A percentile compares a stretch with the other conserved stretches of the same genome.
Evolutionary conservation across 2,888 invertebrate genomes (phyloP).

Genomic region (Andrena praecox): DNA sequence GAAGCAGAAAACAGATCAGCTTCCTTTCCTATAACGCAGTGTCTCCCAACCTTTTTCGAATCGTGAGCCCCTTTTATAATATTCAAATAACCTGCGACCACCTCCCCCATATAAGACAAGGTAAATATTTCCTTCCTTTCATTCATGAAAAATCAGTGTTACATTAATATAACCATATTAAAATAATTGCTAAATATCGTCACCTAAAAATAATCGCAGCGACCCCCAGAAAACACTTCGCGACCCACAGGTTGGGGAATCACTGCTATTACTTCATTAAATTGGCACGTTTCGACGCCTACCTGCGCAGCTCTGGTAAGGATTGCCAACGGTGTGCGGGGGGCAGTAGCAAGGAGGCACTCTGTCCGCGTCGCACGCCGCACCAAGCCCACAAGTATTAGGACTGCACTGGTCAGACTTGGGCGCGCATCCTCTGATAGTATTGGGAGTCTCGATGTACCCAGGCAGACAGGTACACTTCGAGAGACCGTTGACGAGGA

Average conservation of each 20-base stretch:
- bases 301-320: slow-evolving; percentile 90
- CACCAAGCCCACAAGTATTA: slow-evolving; percentile 92
- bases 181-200: no score
- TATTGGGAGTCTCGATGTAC: slow-evolving; percentile 94
- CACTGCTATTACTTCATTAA: neutral
- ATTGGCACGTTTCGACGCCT: slow-evolving; percentile 35
- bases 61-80: no score
- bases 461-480: slow-evolving; percentile 95
- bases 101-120: no score
- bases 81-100: no score
- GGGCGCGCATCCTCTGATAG: slow-evolving; percentile 93
- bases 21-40: neutral
- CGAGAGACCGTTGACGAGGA: slow-evolving; percentile 92
- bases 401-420: slow-evolving; percentile 93
- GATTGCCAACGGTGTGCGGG: slow-evolving; percentile 93
- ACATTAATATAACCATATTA: no score
- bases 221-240: no score
- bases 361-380: slow-evolving; percentile 92
- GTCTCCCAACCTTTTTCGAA: no score
- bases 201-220: no score
- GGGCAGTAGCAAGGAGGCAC: slow-evolving; percentile 94
- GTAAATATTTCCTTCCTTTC: no score
- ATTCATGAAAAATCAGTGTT: no score
- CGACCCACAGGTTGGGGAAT: no score
- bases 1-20: slow-evolving; percentile 81